Evolutionary conservation across 2,888 invertebrate species (phyloP).

Genomic region (Colostygia pectinataria): DNA sequence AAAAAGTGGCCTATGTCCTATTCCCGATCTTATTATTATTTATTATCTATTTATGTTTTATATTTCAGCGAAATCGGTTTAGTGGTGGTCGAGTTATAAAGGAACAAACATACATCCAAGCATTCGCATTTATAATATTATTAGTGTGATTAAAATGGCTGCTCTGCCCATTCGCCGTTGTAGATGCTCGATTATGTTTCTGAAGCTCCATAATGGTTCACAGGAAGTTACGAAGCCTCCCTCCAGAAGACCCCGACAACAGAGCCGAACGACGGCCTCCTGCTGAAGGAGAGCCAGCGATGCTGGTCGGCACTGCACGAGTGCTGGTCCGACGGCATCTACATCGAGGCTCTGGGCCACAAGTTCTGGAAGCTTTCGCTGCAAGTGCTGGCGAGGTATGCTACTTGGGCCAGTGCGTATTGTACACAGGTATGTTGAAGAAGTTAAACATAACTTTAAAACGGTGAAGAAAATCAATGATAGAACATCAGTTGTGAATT

Average conservation of each 20-base stretch:
- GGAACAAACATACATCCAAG: too few relatives aligned
- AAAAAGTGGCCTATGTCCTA: too few relatives aligned
- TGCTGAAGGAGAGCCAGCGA: slow-evolving; percentile 71
- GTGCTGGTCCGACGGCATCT: slow-evolving; percentile 92
- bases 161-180: too few relatives aligned
- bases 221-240: slow-evolving; percentile 71
- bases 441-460: too few relatives aligned
- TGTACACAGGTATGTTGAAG: slow-evolving; percentile 64
- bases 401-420: slow-evolving; percentile 85
- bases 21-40: too few relatives aligned
- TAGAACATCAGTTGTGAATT: too few relatives aligned
- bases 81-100: too few relatives aligned
- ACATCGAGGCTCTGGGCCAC: slow-evolving; percentile 89
- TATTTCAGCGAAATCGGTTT: too few relatives aligned
- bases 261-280: slow-evolving; percentile 62
- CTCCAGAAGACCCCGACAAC: slow-evolving; percentile 57
- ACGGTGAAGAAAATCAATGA: too few relatives aligned
- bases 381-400: slow-evolving; percentile 91
- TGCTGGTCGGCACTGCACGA: slow-evolving; percentile 75
- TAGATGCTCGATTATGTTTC: not conserved
- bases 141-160: too few relatives aligned
- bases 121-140: too few relatives aligned
- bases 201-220: not conserved
- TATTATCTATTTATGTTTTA: too few relatives aligned
- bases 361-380: slow-evolving; percentile 95